These are phyloP conservation scores for Drosophila ochracea DNA, from an alignment of 2,888 invertebrate genomes.

Conservation along the genomic window DNA sequence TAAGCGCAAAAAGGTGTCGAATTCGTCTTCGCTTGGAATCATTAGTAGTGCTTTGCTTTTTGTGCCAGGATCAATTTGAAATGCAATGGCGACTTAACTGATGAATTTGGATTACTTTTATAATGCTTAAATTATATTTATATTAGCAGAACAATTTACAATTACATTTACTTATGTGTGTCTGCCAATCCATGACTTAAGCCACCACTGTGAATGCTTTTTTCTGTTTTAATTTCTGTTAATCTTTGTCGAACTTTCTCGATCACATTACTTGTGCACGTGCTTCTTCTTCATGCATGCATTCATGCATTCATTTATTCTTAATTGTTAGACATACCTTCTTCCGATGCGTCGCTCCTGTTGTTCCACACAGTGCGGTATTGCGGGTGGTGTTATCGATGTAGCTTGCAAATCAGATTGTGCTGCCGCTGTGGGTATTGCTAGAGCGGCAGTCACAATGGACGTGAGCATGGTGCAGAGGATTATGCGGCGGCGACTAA, in stretches of 20 bases:
- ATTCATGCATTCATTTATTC: background rate
- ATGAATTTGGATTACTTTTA: constrained; percentile 2
- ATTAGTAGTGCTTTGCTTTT: constrained; percentile 12
- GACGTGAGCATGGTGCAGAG: constrained; percentile 80
- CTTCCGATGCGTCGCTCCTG: constrained; percentile 82
- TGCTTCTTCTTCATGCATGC: constrained; percentile 3
- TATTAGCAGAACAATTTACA: background rate
- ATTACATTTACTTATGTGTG: background rate
- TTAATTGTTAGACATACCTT: constrained; percentile 70
- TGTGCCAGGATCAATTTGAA: constrained; percentile 19
- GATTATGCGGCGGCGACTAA: constrained; percentile 62
- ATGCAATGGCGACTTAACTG: constrained; percentile 2
- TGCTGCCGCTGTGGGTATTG: constrained; percentile 41
- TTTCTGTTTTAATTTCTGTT: background rate
- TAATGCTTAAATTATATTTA: background rate
- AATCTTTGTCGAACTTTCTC: constrained; percentile 28
- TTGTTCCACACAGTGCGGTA: constrained; percentile 82
- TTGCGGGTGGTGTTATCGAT: constrained; percentile 56
- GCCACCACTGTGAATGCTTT: constrained; percentile 4
- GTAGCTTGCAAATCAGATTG: constrained; percentile 52
- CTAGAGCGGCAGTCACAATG: constrained; percentile 71
- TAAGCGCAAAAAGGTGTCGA: constrained; percentile 40
- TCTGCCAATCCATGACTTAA: background rate
- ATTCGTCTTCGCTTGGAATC: constrained; percentile 24
- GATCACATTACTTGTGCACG: constrained; percentile 5